Conservation (phyloP, 1,140 invertebrate species). For the Eubasilissa regina region DNA sequence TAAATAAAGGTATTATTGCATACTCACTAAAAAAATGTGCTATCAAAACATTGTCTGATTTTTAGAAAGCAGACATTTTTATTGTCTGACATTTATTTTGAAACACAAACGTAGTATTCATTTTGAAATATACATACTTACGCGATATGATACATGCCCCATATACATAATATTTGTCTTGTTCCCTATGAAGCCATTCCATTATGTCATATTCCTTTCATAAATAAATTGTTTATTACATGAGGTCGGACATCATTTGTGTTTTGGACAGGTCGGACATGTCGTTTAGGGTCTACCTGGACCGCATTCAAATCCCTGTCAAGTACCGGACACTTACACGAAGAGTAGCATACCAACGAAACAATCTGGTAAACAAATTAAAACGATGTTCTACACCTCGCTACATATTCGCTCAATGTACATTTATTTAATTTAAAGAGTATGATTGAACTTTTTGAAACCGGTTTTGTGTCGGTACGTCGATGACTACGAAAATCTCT, state of each 20-base stretch:
- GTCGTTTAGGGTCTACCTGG: neutral
- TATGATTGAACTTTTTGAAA: conserved; percentile 13
- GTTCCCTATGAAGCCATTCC: conserved; percentile 40
- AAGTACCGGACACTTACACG: conserved; percentile 3
- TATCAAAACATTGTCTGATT: no score
- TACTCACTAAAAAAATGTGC: no score
- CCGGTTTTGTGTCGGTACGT: conserved; percentile 17
- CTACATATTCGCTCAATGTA: no score
- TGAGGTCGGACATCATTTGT: conserved; percentile 46
- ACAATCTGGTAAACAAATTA: no score
- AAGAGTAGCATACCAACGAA: neutral
- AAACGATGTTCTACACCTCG: no score
- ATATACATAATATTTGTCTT: conserved; percentile 11
- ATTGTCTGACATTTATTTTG: no score
- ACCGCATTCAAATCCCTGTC: neutral
- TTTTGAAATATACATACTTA: neutral
- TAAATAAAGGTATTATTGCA: no score
- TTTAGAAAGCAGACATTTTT: no score
- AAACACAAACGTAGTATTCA: neutral
- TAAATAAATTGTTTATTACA: conserved; percentile 55
- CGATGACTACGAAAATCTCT: conserved; percentile 3
- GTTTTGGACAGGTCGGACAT: conserved; percentile 8
- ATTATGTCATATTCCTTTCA: conserved; percentile 58
- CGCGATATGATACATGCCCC: neutral
- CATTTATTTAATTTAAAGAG: no score